Conservation (phyloP, 1,140 invertebrate genomes). For the Platorchestia sp. region DNA sequence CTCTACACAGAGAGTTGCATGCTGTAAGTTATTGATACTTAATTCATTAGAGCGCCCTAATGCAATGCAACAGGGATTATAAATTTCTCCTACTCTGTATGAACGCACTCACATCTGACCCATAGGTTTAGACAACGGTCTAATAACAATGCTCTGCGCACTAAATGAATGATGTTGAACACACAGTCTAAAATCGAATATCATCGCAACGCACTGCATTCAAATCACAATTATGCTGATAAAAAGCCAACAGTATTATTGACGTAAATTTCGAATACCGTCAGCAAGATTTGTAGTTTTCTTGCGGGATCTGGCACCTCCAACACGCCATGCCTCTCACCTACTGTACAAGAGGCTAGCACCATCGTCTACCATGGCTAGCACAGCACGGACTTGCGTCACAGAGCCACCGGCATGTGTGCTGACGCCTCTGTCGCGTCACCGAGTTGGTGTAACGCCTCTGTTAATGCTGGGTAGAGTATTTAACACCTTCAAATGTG, state of each 20-base stretch:
- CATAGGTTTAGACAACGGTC: no score
- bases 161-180: background rate
- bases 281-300: no score
- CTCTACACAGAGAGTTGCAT: no score
- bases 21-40: no score
- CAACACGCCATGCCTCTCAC: background rate
- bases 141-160: no score
- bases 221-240: background rate
- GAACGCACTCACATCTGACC: no score
- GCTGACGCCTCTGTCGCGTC: background rate
- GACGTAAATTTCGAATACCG: background rate
- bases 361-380: no score
- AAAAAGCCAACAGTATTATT: background rate
- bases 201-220: background rate
- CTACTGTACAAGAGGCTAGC: no score
- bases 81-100: no score
- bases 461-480: background rate
- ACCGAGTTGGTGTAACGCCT: background rate
- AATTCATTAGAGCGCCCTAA: no score
- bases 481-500: no score
- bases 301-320: background rate
- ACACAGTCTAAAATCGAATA: background rate
- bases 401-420: background rate
- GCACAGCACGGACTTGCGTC: background rate
- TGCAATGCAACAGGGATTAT: no score